Base-by-base conservation (phyloP, 2,888 invertebrate species). In the Drosophila multiciliata region DNA sequence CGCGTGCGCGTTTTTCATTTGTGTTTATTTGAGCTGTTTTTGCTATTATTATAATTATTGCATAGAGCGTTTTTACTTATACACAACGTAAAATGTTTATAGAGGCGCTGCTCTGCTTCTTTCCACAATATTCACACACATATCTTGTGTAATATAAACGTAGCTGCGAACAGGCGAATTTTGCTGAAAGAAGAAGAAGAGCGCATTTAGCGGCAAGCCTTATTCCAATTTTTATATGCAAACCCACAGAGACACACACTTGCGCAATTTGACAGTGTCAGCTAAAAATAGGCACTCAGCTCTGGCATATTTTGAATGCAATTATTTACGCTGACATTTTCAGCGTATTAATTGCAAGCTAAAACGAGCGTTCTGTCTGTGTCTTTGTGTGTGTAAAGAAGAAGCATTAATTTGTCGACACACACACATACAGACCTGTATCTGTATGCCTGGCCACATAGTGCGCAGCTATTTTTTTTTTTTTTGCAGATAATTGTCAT, bases 21-120 rank as follows among this genome's bases (percentile, higher is more conserved):
- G 87, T 87, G 89, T 87, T 87, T 87, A 87, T 83, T 87, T 81
- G 54, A 66, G 67, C 80, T 63, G 65, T 60, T 82, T 66, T 71
- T 58, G 80, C 83, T 72, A 75, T 85, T 75, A 85, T 78, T 76
- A 80, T 82, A 87, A 78, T 89, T 87, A 80, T 80, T 75, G 78
- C 82, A 73, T 70, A 66, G 78, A 49, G 66, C 73, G 74, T 57
- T 70, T 67, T 67, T 69, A 32, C 45, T 54, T 65, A 49, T 57
- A 20, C 20, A 62, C 55, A 62, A 64, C 57, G 62, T 26, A n/a
- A 65, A 73, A 62, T 84, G 83, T 85, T 83, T 83, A 66, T 61
- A 50, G 29, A 40, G 20, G 48, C 45, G 23, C 33, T 57, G 23
- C 26, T n/a, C 48, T 23, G 15, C 15, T 45, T 45, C 7, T 45